phyloP scores from a whole-genome alignment of 2,113 vertebrate genomes.

The Zootoca vivipara region DNA sequence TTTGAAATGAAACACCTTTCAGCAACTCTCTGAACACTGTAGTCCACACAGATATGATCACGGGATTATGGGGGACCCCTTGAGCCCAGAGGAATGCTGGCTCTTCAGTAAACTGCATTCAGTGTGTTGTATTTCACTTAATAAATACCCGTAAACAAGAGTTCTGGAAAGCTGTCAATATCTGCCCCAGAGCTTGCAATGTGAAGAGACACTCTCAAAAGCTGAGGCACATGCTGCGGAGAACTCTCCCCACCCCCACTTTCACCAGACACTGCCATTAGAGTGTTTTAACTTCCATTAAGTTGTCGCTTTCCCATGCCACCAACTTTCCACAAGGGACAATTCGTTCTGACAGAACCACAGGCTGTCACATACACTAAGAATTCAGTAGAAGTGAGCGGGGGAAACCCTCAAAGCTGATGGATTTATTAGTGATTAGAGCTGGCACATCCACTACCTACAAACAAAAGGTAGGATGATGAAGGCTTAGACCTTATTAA shows the following conservation, averaged over 20 bases:
- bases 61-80: accelerated
- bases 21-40: neutral
- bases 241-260: constrained; percentile 44
- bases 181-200: constrained; percentile 33
- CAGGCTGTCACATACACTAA: constrained; percentile 74
- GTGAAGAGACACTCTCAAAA: constrained; percentile 70
- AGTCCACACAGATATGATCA: accelerated
- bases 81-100: neutral
- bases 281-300: constrained; percentile 78
- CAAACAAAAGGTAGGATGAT: constrained; percentile 49
- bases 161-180: constrained; percentile 16
- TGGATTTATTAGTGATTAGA: constrained; percentile 71
- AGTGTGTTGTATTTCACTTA: neutral
- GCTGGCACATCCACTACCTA: constrained; percentile 67
- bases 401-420: constrained; percentile 73
- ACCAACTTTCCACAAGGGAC: constrained; percentile 65
- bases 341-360: constrained; percentile 78
- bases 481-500: constrained; percentile 59
- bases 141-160: constrained; percentile 33
- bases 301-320: constrained; percentile 78
- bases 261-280: constrained; percentile 73
- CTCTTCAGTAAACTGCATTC: constrained; percentile 22
- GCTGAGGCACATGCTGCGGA: constrained; percentile 57
- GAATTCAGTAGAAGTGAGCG: constrained; percentile 67
- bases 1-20: neutral